These are phyloP conservation scores for Pachypsylla venusta DNA, from an alignment of 1,140 invertebrate species.

Conservation along the genomic window DNA sequence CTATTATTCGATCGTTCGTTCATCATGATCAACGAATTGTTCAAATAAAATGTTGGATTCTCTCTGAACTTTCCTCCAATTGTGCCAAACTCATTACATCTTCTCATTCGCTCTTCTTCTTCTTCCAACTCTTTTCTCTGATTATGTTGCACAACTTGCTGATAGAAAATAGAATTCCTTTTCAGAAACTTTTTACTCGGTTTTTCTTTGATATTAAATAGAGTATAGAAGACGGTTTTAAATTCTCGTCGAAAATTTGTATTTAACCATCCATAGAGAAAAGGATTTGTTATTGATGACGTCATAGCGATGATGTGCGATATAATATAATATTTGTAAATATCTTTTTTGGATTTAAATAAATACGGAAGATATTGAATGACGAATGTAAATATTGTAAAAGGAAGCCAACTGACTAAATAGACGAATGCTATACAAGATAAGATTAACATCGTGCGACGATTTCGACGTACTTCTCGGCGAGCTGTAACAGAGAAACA, in stretches of 20 bases:
- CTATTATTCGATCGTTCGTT: background rate
- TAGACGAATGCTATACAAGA: slow-evolving; percentile 33
- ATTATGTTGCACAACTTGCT: slow-evolving; percentile 5
- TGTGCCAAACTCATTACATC: background rate
- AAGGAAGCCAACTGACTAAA: slow-evolving; percentile 37
- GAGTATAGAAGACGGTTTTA: background rate
- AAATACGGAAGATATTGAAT: slow-evolving; percentile 26
- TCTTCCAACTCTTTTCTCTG: background rate
- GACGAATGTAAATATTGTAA: slow-evolving; percentile 37
- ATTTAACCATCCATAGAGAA: slow-evolving; percentile 41
- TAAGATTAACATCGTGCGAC: slow-evolving; percentile 33
- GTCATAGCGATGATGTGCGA: slow-evolving; percentile 42
- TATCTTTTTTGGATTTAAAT: slow-evolving; percentile 22
- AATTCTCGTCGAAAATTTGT: slow-evolving; percentile 33
- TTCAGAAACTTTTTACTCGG: slow-evolving; percentile 1
- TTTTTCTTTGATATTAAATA: background rate
- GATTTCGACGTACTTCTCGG: slow-evolving; percentile 34
- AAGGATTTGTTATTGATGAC: slow-evolving; percentile 37
- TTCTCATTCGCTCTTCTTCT: background rate
- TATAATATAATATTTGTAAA: slow-evolving; percentile 36
- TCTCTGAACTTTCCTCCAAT: background rate
- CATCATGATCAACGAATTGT: background rate
- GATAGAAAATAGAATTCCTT: background rate
- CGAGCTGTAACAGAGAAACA: slow-evolving; percentile 20
- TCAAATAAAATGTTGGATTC: background rate